A percentile compares a stretch with the other conserved stretches of the same genome.
Evolutionary conservation across 2,797 vertebrate species (phyloP).

Genomic region (Bradypus variegatus): DNA sequence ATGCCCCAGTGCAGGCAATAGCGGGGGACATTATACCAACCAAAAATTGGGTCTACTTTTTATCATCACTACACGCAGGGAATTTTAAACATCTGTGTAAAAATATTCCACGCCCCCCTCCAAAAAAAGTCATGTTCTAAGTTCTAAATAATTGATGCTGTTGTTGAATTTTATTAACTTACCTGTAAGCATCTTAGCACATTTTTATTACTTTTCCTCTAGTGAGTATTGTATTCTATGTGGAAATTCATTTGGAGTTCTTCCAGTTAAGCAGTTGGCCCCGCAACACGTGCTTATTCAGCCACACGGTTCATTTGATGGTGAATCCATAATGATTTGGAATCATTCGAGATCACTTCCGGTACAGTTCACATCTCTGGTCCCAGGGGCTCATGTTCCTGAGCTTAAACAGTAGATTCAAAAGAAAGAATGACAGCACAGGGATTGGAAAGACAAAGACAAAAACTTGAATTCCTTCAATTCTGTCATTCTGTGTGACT

Average conservation of each 20-base stretch:
- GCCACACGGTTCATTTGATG: not conserved
- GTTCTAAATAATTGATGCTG: not conserved
- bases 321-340: not conserved
- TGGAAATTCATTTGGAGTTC: not conserved
- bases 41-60: not conserved
- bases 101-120: not conserved
- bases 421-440: not conserved
- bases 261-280: fast-evolving
- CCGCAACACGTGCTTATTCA: not conserved
- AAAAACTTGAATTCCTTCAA: not conserved
- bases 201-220: not conserved
- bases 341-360: not conserved
- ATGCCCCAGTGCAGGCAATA: not conserved
- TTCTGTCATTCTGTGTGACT: not conserved
- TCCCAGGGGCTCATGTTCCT: not conserved
- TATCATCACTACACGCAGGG: not conserved
- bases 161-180: not conserved
- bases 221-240: not conserved
- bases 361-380: not conserved
- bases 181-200: not conserved
- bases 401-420: not conserved
- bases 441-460: not conserved
- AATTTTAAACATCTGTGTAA: not conserved
- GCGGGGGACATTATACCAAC: not conserved
- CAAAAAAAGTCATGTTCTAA: not conserved